A percentile compares a stretch with the other conserved stretches of the same genome.
These are phyloP conservation scores for Drosophila paranaensis DNA, from an alignment of 2,888 invertebrate genomes.

Conservation along the genomic window DNA sequence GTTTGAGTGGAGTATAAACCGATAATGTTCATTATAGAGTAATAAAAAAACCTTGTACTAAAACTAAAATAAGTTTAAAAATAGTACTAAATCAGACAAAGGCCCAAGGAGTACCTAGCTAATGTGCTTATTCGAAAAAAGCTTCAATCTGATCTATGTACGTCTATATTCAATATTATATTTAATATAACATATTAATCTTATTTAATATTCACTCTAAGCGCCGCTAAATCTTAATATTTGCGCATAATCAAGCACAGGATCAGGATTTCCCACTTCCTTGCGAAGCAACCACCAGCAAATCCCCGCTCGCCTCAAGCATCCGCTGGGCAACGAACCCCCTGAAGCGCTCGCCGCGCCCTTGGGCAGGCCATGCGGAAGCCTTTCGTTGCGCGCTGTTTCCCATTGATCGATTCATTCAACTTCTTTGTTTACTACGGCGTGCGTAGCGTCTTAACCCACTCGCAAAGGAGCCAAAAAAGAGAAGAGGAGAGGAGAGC, in stretches of 20 bases:
- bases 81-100: not conserved
- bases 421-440: constrained; percentile 68
- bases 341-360: not conserved
- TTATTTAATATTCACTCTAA: not conserved
- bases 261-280: constrained; percentile 11
- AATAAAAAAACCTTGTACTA: not conserved
- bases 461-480: constrained; percentile 33
- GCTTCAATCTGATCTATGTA: no score
- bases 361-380: constrained; percentile 20
- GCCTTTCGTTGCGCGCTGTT: constrained; percentile 22
- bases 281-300: not conserved
- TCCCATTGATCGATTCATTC: constrained; percentile 78
- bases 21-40: not conserved
- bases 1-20: not conserved
- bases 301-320: not conserved
- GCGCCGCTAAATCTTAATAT: not conserved
- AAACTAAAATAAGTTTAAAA: not conserved
- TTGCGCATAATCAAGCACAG: not conserved
- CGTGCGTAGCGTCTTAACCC: constrained; percentile 55
- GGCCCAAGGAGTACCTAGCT: not conserved
- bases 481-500: constrained; percentile 18
- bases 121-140: not conserved
- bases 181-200: no score
- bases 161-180: not conserved
- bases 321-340: constrained; percentile 24